These are phyloP conservation scores for Monopis laevigella DNA, from an alignment of 2,888 invertebrate species.

Conservation along the genomic window DNA sequence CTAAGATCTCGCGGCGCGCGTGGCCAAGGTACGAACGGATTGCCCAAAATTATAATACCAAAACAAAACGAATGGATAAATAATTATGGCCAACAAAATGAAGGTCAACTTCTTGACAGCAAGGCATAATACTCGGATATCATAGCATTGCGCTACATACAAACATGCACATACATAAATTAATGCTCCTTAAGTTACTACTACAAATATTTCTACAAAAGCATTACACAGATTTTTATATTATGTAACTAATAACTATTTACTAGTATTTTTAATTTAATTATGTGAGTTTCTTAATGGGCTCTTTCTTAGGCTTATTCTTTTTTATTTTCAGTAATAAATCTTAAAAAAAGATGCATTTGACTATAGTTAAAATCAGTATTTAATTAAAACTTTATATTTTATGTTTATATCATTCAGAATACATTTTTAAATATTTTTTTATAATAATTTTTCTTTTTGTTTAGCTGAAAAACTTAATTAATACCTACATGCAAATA, in stretches of 20 bases:
- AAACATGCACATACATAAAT: constrained; percentile 55
- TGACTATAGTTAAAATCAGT: too few relatives aligned
- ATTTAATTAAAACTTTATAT: too few relatives aligned
- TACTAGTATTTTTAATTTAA: neutral
- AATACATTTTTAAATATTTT: too few relatives aligned
- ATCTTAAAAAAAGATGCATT: too few relatives aligned
- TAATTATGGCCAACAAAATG: constrained; percentile 91
- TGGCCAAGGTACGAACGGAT: constrained; percentile 48
- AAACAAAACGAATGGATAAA: constrained; percentile 68
- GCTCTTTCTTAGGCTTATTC: too few relatives aligned
- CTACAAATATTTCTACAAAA: constrained; percentile 10
- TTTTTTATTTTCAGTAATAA: too few relatives aligned
- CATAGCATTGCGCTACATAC: constrained; percentile 60
- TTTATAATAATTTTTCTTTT: too few relatives aligned
- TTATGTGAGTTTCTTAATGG: too few relatives aligned
- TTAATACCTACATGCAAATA: too few relatives aligned
- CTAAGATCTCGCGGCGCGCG: constrained; percentile 53
- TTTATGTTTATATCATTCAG: too few relatives aligned
- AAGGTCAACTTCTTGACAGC: constrained; percentile 95
- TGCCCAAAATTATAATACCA: constrained; percentile 55
- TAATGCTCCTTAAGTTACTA: constrained; percentile 25
- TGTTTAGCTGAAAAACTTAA: too few relatives aligned
- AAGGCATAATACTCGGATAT: constrained; percentile 64
- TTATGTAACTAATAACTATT: neutral
- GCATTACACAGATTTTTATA: constrained; percentile 13